Conservation (phyloP, 2,113 vertebrate species). For the Lophius piscatorius region DNA sequence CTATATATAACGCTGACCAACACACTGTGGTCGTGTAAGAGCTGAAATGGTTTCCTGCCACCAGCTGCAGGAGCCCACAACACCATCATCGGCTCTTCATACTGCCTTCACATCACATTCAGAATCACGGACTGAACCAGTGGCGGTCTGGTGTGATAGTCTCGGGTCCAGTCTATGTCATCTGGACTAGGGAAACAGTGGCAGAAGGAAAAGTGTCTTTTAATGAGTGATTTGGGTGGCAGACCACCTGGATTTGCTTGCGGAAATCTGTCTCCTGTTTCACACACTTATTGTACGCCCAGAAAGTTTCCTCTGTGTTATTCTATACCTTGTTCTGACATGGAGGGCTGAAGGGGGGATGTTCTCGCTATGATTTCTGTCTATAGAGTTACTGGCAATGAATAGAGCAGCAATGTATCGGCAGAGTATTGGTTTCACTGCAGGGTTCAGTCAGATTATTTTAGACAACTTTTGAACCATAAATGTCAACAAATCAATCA, state of each 20-base stretch:
- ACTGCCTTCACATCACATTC: conserved; percentile 55
- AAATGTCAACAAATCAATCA: no score
- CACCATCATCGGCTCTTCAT: conserved; percentile 54
- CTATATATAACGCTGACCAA: conserved; percentile 7
- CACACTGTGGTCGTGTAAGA: conserved; percentile 7
- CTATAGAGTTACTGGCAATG: conserved; percentile 33
- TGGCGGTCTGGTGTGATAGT: conserved; percentile 21
- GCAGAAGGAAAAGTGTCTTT: conserved; percentile 50
- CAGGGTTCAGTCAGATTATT: background rate
- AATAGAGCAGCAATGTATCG: conserved; percentile 27
- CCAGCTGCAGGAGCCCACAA: conserved; percentile 46
- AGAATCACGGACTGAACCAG: conserved; percentile 52
- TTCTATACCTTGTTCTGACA: conserved; percentile 42
- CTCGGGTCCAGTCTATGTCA: conserved; percentile 32
- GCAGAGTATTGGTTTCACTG: conserved; percentile 17
- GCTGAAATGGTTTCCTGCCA: conserved; percentile 21
- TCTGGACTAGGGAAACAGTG: conserved; percentile 23
- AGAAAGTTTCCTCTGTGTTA: conserved; percentile 43
- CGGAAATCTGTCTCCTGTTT: conserved; percentile 64
- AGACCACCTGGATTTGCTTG: conserved; percentile 66
- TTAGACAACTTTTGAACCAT: no score
- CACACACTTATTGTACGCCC: conserved; percentile 45
- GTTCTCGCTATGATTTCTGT: conserved; percentile 16
- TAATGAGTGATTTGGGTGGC: conserved; percentile 14
- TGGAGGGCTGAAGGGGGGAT: conserved; percentile 16